Evolutionary conservation across 2,797 vertebrate species (phyloP), one percentile per base, ranked within the genome.

Genomic region (Natrix natrix): DNA sequence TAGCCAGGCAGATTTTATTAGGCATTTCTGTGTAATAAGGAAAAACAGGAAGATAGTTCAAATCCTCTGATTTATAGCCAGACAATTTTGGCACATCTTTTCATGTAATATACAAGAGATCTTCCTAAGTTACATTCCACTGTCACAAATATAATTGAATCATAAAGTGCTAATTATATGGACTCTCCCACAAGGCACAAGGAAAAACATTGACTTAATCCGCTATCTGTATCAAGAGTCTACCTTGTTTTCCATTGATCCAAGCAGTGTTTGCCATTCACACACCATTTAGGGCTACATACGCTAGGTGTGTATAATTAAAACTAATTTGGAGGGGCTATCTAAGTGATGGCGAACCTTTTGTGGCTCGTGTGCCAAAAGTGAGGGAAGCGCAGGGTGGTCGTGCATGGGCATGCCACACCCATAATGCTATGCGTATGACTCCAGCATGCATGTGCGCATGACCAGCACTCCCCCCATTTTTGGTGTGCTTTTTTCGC

Each of bases 11-110:
- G 78, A 61, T 87, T 92, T 92, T 92, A 90, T 61, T 63, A 55
- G 86, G 26, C n/a, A 83, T 92, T 87, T 91, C 32, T 63, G 26
- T 88, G 57, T 59, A 88, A 92, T 63, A 91, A 94, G 56, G 37
- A 74, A 48, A 91, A 90, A 92, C 20, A 56, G 66, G 52, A 60
- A 88, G 37, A 91, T 66, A 26, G 26, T 60, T 87, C 56, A 43
- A 94, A 90, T 87, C 16, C 55, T 10, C 14, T 2, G 78, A 61
- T 94, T 92, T 92, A 90, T 89, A 54, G 52, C 48, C 66, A 6
- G 14, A 10, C 83, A 66, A 54, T 61, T 90, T 92, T 88, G 56
- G 37, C 74, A 13, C n/a, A 55, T 60, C 55, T 55, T 90, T 90
- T 90, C 61, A 43, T 86, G 54, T 92, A n/a, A 88, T 78, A 59